These are phyloP conservation scores for Sipha maydis DNA, from an alignment of 2,888 invertebrate species.

Conservation along the genomic window DNA sequence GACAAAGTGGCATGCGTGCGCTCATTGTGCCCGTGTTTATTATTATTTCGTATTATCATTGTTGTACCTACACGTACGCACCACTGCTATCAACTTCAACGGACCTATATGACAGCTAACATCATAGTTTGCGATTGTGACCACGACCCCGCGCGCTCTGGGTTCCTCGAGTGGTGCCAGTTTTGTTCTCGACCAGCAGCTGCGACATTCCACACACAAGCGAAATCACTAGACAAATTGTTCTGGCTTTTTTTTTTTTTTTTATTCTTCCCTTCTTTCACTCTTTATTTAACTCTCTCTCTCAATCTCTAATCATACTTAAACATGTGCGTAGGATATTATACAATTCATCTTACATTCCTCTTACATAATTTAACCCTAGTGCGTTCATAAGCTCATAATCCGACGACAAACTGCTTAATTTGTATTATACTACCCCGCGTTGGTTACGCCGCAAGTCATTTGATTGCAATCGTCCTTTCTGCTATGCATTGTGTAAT, in stretches of 20 bases:
- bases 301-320: too few species aligned
- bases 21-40: not conserved
- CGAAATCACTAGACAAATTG: conserved; percentile 3
- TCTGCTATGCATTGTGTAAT: too few species aligned
- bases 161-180: conserved; percentile 23
- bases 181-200: conserved; percentile 33
- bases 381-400: not conserved
- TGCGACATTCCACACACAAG: conserved; percentile 19
- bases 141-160: not conserved
- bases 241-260: too few species aligned
- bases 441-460: too few species aligned
- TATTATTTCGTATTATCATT: conserved; percentile 9
- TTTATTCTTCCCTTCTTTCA: not conserved
- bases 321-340: not conserved
- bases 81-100: not conserved
- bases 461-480: too few species aligned
- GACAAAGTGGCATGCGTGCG: not conserved
- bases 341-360: not conserved
- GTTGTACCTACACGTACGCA: not conserved
- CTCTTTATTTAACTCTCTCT: too few species aligned
- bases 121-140: not conserved
- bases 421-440: too few species aligned
- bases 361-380: not conserved
- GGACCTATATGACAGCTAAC: conserved; percentile 10
- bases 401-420: not conserved